These are phyloP conservation scores for Porites divaricata DNA, from an alignment of 92 coral and sea anemone species.

Conservation along the genomic window DNA sequence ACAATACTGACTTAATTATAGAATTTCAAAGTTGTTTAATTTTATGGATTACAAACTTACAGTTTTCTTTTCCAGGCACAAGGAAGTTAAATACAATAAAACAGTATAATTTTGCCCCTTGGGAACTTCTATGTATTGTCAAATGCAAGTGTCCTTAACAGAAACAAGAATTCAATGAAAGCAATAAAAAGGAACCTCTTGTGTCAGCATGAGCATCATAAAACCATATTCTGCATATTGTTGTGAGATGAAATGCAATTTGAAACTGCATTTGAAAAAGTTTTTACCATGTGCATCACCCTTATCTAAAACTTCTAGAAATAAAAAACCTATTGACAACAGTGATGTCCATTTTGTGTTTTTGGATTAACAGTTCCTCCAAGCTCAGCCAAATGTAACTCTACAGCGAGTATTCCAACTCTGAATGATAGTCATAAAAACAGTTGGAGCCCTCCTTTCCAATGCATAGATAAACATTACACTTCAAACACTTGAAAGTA, in stretches of 20 bases:
- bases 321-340: constrained; percentile 4
- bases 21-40: background rate
- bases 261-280: background rate
- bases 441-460: constrained; percentile 59
- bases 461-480: constrained; percentile 50
- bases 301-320: constrained; percentile 6
- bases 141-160: constrained; percentile 33
- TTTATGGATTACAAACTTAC: no score
- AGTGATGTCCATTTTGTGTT: constrained; percentile 17
- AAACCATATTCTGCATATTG: no score
- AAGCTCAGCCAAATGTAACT: background rate
- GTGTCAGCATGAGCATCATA: no score
- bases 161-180: constrained; percentile 11
- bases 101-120: constrained; percentile 17
- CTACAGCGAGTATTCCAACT: constrained; percentile 43
- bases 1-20: no score
- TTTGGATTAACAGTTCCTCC: background rate
- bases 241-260: no score
- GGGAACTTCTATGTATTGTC: background rate
- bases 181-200: background rate
- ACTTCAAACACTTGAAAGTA: constrained; percentile 57
- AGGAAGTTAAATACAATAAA: background rate
- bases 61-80: no score
- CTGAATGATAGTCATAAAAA: constrained; percentile 50
- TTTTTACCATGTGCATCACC: constrained; percentile 9